A percentile compares a stretch with the other conserved stretches of the same genome.
Conservation (phyloP, 2,888 invertebrate genomes). For the Cerastis leucographa region DNA sequence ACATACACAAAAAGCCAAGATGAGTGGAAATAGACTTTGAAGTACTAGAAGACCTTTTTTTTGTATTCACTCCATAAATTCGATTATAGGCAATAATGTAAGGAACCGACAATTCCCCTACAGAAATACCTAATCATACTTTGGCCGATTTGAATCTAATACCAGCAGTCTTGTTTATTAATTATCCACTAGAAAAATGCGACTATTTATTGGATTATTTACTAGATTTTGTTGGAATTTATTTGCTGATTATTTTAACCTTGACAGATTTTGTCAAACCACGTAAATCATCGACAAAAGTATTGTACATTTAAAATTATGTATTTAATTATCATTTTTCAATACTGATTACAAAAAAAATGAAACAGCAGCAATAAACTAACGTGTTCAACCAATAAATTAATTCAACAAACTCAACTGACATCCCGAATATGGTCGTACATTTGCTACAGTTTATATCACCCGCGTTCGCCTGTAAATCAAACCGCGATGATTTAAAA, state of each 20-base stretch:
- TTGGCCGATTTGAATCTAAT: background rate
- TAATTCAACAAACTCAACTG: background rate
- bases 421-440: background rate
- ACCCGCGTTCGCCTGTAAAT: constrained; percentile 38
- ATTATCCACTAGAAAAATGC: background rate
- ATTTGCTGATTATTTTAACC: background rate
- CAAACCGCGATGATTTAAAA: constrained; percentile 55
- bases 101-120: background rate
- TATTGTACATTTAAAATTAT: background rate
- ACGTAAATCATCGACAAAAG: background rate
- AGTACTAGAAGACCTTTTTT: background rate
- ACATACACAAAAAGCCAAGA: too few species aligned
- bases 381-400: constrained; percentile 7
- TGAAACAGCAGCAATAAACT: background rate
- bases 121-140: background rate
- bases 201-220: background rate
- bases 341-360: background rate
- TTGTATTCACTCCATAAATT: background rate
- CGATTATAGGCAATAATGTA: background rate
- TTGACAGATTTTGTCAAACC: background rate
- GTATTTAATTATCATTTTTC: background rate
- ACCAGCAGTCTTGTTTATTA: background rate
- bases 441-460: constrained; percentile 15
- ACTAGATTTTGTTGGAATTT: background rate
- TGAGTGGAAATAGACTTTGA: background rate